Evolutionary conservation across 2,797 vertebrate species (phyloP).

Genomic region (Eidolon dupreanum): DNA sequence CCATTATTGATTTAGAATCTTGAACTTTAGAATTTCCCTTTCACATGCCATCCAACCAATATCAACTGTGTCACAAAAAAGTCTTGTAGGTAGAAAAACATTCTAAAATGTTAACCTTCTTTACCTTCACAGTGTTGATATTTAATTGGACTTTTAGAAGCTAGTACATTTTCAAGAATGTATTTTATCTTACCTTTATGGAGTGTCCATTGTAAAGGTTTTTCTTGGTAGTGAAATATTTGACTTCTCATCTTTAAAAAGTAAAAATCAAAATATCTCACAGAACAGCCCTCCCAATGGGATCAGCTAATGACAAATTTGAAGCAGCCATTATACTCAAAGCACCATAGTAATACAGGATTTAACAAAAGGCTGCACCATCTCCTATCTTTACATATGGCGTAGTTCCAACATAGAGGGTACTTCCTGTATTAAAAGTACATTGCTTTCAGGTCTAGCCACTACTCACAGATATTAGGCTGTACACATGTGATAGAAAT

Average conservation of each 20-base stretch:
- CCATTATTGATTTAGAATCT: background rate
- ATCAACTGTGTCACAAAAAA: rapidly evolving
- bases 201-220: background rate
- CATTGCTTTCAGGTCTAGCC: background rate
- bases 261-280: background rate
- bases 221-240: background rate
- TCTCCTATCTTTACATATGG: rapidly evolving
- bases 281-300: background rate
- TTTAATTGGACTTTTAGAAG: background rate
- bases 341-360: background rate
- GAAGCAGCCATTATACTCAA: background rate
- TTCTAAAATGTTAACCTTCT: background rate
- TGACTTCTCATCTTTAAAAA: background rate
- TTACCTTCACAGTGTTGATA: too few relatives aligned
- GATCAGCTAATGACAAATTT: background rate
- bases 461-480: background rate
- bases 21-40: background rate
- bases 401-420: too few relatives aligned
- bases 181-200: background rate
- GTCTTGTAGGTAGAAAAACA: rapidly evolving
- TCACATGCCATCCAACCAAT: rapidly evolving
- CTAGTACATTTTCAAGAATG: background rate
- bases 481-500: background rate
- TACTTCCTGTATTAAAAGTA: background rate
- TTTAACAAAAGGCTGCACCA: background rate